Conservation (phyloP, 1,140 invertebrate species). For the Polypedilum vanderplanki region DNA sequence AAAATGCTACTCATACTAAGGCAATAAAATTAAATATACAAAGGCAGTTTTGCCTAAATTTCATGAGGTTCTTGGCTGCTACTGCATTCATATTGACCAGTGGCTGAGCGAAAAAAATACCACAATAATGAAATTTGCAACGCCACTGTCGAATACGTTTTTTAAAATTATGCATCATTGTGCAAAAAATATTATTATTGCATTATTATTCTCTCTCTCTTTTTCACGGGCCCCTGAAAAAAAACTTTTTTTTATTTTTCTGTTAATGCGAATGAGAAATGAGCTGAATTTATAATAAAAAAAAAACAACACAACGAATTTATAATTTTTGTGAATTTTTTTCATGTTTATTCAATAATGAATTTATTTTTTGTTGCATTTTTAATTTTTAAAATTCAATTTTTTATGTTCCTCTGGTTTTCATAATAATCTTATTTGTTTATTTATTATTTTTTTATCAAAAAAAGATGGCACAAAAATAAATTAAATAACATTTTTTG, state of each 20-base stretch:
- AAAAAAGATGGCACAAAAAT: slow-evolving; percentile 27
- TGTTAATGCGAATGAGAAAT: slow-evolving; percentile 28
- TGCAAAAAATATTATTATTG: slow-evolving; percentile 21
- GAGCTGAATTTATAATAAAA: slow-evolving; percentile 25
- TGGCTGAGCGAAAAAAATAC: neutral
- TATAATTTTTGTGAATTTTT: slow-evolving; percentile 28
- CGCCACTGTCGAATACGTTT: neutral
- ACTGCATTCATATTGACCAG: neutral
- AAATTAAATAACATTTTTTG: slow-evolving; percentile 28
- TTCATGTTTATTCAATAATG: slow-evolving; percentile 25
- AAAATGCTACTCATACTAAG: no score
- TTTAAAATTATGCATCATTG: slow-evolving; percentile 21
- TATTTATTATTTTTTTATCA: slow-evolving; percentile 1
- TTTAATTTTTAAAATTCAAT: slow-evolving; percentile 12
- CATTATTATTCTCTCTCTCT: slow-evolving; percentile 1
- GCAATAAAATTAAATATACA: no score
- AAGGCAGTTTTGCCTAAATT: neutral
- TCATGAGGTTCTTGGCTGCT: no score
- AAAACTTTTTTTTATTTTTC: no score
- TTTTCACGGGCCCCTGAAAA: slow-evolving; percentile 12
- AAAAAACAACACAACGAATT: slow-evolving; percentile 21
- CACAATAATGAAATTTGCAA: neutral
- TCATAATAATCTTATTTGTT: slow-evolving; percentile 10
- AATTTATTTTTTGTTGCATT: slow-evolving; percentile 20
- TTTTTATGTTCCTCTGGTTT: slow-evolving; percentile 15